phyloP scores from a whole-genome alignment of 2,113 vertebrate species.

The Echinops telfairi region DNA sequence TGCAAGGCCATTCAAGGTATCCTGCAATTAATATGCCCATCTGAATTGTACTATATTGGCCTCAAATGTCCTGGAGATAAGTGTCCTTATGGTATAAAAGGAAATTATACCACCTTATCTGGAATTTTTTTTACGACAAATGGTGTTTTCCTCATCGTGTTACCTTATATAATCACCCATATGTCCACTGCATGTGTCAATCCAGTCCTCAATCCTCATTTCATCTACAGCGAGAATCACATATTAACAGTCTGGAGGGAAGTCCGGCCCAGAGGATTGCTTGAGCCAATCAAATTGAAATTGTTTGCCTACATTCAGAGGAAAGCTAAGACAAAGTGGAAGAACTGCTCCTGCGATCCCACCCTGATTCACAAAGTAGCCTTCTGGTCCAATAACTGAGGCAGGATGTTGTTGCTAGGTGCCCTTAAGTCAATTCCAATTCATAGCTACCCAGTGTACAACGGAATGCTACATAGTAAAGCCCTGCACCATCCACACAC shows the following conservation, averaged over 20 bases:
- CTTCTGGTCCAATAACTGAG: neutral
- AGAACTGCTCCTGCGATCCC: rapidly evolving
- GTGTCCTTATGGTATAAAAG: too few relatives aligned
- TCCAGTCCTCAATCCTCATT: neutral
- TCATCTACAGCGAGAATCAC: neutral
- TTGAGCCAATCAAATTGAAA: neutral
- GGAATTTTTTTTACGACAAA: neutral
- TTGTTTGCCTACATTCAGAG: neutral
- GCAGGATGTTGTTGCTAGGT: neutral
- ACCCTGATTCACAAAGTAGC: neutral
- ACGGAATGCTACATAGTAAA: too few relatives aligned
- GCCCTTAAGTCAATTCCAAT: neutral
- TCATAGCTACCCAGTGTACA: neutral
- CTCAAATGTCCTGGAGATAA: too few relatives aligned
- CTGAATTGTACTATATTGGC: too few relatives aligned
- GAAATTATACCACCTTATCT: neutral
- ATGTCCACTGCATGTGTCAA: neutral
- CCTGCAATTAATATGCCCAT: too few relatives aligned
- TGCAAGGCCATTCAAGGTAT: too few relatives aligned
- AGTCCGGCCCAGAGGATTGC: neutral
- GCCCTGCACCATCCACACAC: too few relatives aligned
- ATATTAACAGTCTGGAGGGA: neutral
- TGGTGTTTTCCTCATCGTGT: neutral
- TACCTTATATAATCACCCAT: neutral
- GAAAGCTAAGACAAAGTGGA: neutral